Percentiles rank a stretch among this genome's conserved stretches.
These are phyloP conservation scores for Turritopsis rubra DNA, from an alignment of 30 jellyfish, hydroid and myxozoan species.

Conservation along the genomic window DNA sequence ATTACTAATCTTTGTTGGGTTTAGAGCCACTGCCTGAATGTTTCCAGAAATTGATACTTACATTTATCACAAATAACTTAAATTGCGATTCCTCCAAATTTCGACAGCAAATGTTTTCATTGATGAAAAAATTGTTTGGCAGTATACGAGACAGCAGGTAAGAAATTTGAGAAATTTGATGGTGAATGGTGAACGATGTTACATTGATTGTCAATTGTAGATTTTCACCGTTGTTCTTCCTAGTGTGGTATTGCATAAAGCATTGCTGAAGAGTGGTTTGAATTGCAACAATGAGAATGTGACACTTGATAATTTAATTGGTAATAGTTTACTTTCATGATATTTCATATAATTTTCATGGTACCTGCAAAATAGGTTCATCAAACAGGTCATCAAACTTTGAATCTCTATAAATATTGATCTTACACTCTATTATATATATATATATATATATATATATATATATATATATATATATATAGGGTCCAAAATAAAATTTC, in stretches of 20 bases:
- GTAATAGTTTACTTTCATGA: neutral
- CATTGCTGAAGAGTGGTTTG: neutral
- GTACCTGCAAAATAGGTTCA: too few species aligned
- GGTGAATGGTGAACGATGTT: too few species aligned
- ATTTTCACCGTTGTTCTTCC: neutral
- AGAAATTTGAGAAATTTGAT: too few species aligned
- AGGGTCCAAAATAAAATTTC: too few species aligned
- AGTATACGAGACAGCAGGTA: constrained; percentile 72
- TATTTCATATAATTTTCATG: neutral
- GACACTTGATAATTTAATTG: neutral
- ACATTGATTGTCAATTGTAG: neutral
- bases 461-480: too few species aligned
- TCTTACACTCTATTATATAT: too few species aligned
- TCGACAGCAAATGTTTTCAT: constrained; percentile 53
- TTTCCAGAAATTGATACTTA: constrained; percentile 38
- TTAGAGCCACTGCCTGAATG: constrained; percentile 47
- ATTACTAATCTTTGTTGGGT: neutral
- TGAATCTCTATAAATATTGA: too few species aligned
- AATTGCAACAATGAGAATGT: neutral
- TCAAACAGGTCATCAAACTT: too few species aligned
- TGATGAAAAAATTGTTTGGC: constrained; percentile 46
- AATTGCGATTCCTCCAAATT: constrained; percentile 70
- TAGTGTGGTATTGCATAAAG: neutral
- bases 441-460: too few species aligned
- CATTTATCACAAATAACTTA: constrained; percentile 33